These are phyloP conservation scores for Muraenolepis orangiensis DNA, from an alignment of 2,797 vertebrate genomes.

Conservation along the genomic window DNA sequence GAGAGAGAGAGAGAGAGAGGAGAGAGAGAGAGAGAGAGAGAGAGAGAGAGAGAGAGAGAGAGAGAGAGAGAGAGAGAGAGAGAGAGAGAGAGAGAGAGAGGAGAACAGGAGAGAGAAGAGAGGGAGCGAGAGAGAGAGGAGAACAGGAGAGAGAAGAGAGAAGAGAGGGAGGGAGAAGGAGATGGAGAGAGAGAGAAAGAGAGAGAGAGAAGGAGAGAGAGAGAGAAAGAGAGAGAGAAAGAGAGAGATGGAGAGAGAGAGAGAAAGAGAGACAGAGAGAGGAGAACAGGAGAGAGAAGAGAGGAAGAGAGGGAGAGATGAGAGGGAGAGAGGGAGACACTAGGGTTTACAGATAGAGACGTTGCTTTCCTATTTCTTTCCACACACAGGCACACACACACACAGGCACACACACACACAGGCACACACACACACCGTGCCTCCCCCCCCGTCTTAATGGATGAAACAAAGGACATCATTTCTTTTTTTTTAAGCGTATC, in stretches of 20 bases:
- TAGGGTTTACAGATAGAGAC: slow-evolving; percentile 49
- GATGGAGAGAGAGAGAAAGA: neutral
- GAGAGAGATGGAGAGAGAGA: neutral
- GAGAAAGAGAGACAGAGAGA: slow-evolving; percentile 2
- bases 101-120: too few species aligned
- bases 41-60: slow-evolving; percentile 6
- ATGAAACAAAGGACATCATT: slow-evolving; percentile 80
- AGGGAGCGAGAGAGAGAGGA: neutral
- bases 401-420: slow-evolving; percentile 9
- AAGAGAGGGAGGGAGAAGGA: slow-evolving; percentile 4
- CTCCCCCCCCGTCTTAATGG: slow-evolving; percentile 48
- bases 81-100: too few species aligned
- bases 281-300: too few species aligned
- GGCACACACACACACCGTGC: slow-evolving; percentile 32
- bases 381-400: neutral
- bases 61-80: too few species aligned
- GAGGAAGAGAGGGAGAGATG: neutral
- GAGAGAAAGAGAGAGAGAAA: slow-evolving; percentile 1
- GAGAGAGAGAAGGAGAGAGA: neutral
- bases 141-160: neutral
- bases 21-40: neutral
- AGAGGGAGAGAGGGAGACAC: neutral
- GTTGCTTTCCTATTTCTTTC: slow-evolving; percentile 51
- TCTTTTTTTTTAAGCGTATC: slow-evolving; percentile 65
- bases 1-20: slow-evolving; percentile 1